Conservation (phyloP, 2,113 vertebrate genomes). For the Dasyprocta punctata region DNA sequence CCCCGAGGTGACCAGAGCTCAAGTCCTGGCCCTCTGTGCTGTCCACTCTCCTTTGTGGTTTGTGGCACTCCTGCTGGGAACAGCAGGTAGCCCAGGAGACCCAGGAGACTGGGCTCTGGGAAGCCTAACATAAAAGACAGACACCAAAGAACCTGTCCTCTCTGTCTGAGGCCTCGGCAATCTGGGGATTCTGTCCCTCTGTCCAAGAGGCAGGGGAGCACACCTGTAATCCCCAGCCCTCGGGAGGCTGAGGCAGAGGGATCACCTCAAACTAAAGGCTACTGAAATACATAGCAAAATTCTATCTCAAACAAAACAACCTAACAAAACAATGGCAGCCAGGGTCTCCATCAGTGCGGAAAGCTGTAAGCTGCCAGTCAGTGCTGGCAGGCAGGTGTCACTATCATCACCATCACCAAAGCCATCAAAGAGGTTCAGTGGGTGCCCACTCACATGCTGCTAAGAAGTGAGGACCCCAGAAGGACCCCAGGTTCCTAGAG, state of each 20-base stretch:
- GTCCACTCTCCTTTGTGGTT: neutral
- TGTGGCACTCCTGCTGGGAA: fast-evolving
- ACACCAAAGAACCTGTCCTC: neutral
- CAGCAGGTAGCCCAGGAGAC: neutral
- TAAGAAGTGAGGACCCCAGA: neutral
- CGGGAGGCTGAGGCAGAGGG: neutral
- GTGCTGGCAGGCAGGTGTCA: neutral
- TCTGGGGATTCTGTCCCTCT: neutral
- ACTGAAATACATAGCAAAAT: no score
- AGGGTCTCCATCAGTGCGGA: no score
- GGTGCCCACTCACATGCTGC: neutral
- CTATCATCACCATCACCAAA: neutral
- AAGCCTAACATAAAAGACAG: neutral
- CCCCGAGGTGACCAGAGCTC: fast-evolving
- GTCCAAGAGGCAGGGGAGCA: neutral
- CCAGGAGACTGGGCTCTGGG: neutral
- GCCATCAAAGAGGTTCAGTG: neutral
- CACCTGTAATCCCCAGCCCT: neutral
- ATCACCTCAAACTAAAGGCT: neutral
- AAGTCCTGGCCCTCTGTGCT: no score
- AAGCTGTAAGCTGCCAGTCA: neutral
- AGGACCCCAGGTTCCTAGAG: neutral
- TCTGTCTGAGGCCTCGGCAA: neutral
- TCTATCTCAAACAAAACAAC: no score
- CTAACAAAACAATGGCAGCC: no score